phyloP scores from a whole-genome alignment of 2,888 invertebrate genomes.

The Drosophila siamana region DNA sequence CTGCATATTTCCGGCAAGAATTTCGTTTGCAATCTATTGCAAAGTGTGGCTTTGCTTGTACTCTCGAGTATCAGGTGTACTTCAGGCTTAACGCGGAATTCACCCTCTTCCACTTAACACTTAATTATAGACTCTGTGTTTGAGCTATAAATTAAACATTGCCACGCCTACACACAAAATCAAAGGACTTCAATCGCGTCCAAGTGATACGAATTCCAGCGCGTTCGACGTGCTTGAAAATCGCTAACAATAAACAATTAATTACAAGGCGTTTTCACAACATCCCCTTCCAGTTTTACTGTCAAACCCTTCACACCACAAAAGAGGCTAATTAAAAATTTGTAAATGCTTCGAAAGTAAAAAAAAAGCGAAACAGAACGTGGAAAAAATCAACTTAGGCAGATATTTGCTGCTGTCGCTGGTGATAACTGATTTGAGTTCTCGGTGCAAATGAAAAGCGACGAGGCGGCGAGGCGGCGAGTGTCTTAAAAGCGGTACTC shows the following conservation, averaged over 20 bases:
- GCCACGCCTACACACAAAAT: conserved; percentile 29
- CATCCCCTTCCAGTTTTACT: conserved; percentile 27
- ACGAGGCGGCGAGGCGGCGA: no score
- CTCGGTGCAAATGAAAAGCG: conserved; percentile 34
- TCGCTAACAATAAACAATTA: conserved; percentile 74
- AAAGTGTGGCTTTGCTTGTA: background rate
- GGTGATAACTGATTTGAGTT: conserved; percentile 38
- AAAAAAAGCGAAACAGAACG: conserved; percentile 16
- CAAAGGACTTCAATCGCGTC: conserved; percentile 30
- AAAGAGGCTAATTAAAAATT: conserved; percentile 74
- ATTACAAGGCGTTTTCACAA: conserved; percentile 59
- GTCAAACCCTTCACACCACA: conserved; percentile 46
- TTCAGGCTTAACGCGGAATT: conserved; percentile 1
- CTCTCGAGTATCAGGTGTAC: conserved; percentile 1
- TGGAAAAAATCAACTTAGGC: conserved; percentile 15
- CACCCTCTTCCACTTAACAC: conserved; percentile 41
- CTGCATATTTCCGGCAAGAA: background rate
- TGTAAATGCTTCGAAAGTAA: conserved; percentile 48
- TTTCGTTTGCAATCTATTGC: background rate
- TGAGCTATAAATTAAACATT: conserved; percentile 4
- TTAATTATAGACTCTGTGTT: conserved; percentile 26
- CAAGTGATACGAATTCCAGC: conserved; percentile 29
- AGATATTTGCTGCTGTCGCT: conserved; percentile 33
- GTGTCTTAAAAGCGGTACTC: conserved; percentile 14
- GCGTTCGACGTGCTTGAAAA: conserved; percentile 43